Percentiles rank a stretch among this genome's conserved stretches.
Evolutionary conservation across 2,888 invertebrate genomes (phyloP).

Genomic region (Cryptus armator): DNA sequence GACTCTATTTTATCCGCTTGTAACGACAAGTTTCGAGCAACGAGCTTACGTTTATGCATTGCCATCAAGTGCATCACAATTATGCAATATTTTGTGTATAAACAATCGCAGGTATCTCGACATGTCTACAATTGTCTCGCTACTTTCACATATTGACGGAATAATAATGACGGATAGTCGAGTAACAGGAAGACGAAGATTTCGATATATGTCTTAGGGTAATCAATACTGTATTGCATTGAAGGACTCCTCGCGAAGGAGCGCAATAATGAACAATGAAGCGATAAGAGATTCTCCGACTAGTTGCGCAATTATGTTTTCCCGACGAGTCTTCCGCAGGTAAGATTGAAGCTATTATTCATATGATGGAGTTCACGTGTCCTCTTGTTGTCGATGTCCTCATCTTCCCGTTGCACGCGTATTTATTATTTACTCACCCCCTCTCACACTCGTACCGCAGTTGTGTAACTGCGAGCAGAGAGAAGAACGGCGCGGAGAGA

Average conservation of each 20-base stretch:
- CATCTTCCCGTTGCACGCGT: background rate
- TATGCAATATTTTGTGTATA: no score
- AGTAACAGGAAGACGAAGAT: background rate
- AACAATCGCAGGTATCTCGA: background rate
- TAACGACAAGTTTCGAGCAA: no score
- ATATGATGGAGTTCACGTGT: slow-evolving; percentile 42
- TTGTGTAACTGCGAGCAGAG: background rate
- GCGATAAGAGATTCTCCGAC: slow-evolving; percentile 63
- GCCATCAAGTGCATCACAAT: no score
- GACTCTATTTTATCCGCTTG: no score
- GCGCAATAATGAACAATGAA: slow-evolving; percentile 48
- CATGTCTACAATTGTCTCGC: background rate
- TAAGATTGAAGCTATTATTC: slow-evolving; percentile 46
- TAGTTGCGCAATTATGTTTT: slow-evolving; percentile 65
- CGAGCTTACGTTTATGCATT: no score
- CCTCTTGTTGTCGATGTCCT: background rate
- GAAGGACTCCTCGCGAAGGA: slow-evolving; percentile 3
- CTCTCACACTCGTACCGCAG: background rate
- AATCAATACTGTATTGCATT: slow-evolving; percentile 16
- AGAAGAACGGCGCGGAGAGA: background rate
- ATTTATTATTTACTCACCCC: background rate
- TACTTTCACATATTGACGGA: no score
- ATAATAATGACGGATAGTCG: background rate
- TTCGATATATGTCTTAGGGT: slow-evolving; percentile 4
- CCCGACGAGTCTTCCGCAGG: slow-evolving; percentile 59